Evolutionary conservation across 2,888 invertebrate genomes (phyloP).

Genomic region (Coenonympha arcania): DNA sequence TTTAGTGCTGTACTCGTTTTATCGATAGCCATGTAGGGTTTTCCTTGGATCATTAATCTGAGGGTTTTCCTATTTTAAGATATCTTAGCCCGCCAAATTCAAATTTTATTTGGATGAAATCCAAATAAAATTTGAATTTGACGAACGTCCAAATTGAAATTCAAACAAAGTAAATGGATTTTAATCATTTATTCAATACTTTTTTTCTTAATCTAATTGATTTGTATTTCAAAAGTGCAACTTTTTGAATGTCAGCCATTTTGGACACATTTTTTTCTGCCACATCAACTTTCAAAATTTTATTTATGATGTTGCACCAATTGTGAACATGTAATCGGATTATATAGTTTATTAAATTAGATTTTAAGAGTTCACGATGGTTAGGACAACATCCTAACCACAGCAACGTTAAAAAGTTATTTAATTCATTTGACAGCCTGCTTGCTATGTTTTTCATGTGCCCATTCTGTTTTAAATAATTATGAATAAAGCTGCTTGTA

Average conservation of each 20-base stretch:
- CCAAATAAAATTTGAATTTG: too few species aligned
- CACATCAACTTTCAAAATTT: constrained; percentile 15
- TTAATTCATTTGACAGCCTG: too few species aligned
- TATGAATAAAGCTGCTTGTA: too few species aligned
- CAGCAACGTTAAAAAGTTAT: background rate
- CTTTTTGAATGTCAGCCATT: background rate
- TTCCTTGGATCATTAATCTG: too few species aligned
- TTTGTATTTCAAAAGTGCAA: background rate
- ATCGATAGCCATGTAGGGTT: background rate
- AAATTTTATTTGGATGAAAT: too few species aligned
- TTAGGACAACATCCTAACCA: background rate
- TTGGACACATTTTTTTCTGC: constrained; percentile 9
- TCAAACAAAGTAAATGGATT: background rate
- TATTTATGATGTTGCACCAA: constrained; percentile 19
- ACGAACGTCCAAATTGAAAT: background rate
- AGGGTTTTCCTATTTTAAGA: too few species aligned
- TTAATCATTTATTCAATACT: background rate
- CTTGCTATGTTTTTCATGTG: too few species aligned
- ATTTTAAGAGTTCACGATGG: background rate
- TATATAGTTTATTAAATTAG: constrained; percentile 6
- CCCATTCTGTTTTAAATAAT: too few species aligned
- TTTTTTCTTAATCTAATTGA: background rate
- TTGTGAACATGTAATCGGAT: constrained; percentile 15
- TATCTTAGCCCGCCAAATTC: too few species aligned
- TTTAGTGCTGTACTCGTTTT: too few species aligned